Evolutionary conservation across 2,113 vertebrate genomes (phyloP).

Genomic region (Oenanthe melanoleuca): DNA sequence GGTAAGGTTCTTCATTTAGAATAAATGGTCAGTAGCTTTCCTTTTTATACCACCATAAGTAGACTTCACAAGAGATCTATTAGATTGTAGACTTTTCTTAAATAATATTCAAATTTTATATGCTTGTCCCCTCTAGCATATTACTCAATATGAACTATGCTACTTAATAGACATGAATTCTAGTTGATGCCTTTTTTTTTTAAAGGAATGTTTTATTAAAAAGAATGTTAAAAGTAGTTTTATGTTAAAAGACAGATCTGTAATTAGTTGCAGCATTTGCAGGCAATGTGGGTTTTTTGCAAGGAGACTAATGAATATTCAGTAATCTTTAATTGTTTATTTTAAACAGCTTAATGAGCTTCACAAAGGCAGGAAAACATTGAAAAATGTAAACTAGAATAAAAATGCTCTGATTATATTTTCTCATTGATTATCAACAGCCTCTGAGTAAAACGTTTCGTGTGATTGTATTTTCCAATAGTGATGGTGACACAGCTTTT

Average conservation of each 20-base stretch:
- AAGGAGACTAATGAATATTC: constrained; percentile 47
- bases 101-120: background rate
- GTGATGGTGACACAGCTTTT: background rate
- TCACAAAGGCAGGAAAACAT: constrained; percentile 14
- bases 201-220: background rate
- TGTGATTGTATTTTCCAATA: background rate
- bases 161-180: background rate
- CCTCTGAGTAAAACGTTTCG: background rate
- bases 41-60: background rate
- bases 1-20: background rate
- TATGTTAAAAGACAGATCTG: background rate
- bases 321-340: constrained; percentile 43
- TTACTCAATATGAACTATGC: background rate
- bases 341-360: constrained; percentile 45
- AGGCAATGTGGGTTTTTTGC: background rate
- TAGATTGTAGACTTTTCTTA: background rate
- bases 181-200: background rate
- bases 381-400: constrained; percentile 31
- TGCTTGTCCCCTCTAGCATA: background rate
- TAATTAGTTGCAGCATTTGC: constrained; percentile 35
- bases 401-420: constrained; percentile 28
- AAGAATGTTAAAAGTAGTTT: constrained; percentile 2
- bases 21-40: background rate
- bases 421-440: background rate
- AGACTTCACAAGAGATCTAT: background rate